These are phyloP conservation scores for Ceratosolen solmsi DNA, from an alignment of 1,140 invertebrate genomes.

Conservation along the genomic window DNA sequence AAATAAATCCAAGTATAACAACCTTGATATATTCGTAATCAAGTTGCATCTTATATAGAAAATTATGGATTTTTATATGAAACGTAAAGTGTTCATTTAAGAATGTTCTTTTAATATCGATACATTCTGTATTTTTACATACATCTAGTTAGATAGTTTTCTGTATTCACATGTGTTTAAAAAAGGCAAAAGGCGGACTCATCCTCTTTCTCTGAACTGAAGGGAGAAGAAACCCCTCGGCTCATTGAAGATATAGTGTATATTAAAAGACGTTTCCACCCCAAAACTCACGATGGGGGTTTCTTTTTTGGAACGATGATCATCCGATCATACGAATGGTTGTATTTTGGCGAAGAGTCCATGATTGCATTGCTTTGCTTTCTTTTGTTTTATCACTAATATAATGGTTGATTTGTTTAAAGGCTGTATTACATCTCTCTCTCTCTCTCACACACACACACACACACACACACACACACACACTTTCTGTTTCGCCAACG, in stretches of 20 bases:
- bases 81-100: too few species aligned
- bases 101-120: too few species aligned
- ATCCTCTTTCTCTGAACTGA: background rate
- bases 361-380: background rate
- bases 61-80: too few species aligned
- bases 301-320: conserved; percentile 36
- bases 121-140: background rate
- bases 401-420: background rate
- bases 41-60: too few species aligned
- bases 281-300: conserved; percentile 51
- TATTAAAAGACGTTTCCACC: conserved; percentile 73
- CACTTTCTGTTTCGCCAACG: background rate
- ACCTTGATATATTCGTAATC: too few species aligned
- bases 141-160: background rate
- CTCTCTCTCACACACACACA: background rate
- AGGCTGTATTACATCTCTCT: background rate
- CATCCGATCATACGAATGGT: conserved; percentile 73
- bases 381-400: conserved; percentile 25
- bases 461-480: background rate
- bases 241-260: conserved; percentile 72
- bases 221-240: conserved; percentile 55
- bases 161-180: background rate
- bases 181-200: background rate
- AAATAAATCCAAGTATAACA: too few species aligned
- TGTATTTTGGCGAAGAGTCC: conserved; percentile 63